Evolutionary conservation across 2,888 invertebrate species (phyloP).

Genomic region (Melanostoma scalare): DNA sequence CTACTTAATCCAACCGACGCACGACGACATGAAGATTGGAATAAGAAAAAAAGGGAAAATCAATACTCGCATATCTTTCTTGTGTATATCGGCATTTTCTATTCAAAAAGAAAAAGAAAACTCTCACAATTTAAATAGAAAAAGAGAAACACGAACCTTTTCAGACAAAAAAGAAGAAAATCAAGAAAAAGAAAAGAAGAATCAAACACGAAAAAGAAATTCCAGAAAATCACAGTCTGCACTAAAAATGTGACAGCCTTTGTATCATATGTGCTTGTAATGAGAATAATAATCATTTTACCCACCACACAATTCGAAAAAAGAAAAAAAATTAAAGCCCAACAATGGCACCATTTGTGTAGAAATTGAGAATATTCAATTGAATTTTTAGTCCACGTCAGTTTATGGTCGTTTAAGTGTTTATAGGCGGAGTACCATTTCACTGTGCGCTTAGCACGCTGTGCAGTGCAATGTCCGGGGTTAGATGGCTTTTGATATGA

Average conservation of each 20-base stretch:
- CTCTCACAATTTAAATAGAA: constrained; percentile 13
- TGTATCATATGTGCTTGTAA: constrained; percentile 21
- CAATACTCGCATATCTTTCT: constrained; percentile 42
- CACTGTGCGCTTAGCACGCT: constrained; percentile 17
- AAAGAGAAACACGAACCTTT: background rate
- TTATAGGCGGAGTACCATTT: constrained; percentile 11
- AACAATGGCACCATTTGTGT: constrained; percentile 52
- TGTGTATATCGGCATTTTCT: constrained; percentile 10
- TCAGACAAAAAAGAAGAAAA: too few relatives aligned
- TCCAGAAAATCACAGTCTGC: constrained; percentile 15
- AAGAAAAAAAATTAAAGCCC: constrained; percentile 51
- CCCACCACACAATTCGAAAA: constrained; percentile 42
- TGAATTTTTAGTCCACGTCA: constrained; percentile 48
- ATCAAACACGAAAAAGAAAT: constrained; percentile 27
- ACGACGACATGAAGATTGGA: constrained; percentile 10
- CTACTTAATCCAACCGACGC: constrained; percentile 38
- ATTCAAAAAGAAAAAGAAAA: constrained; percentile 2
- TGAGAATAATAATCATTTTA: constrained; percentile 10
- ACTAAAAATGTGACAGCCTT: constrained; percentile 48
- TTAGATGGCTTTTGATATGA: constrained; percentile 18
- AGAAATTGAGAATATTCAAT: constrained; percentile 53
- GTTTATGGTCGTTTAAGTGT: background rate
- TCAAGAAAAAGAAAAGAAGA: constrained; percentile 32
- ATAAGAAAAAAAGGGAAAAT: constrained; percentile 53
- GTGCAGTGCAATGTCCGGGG: background rate